Evolutionary conservation across 2,888 invertebrate species (phyloP), one percentile per base, ranked within the genome.

Genomic region (Microplitis manilae): DNA sequence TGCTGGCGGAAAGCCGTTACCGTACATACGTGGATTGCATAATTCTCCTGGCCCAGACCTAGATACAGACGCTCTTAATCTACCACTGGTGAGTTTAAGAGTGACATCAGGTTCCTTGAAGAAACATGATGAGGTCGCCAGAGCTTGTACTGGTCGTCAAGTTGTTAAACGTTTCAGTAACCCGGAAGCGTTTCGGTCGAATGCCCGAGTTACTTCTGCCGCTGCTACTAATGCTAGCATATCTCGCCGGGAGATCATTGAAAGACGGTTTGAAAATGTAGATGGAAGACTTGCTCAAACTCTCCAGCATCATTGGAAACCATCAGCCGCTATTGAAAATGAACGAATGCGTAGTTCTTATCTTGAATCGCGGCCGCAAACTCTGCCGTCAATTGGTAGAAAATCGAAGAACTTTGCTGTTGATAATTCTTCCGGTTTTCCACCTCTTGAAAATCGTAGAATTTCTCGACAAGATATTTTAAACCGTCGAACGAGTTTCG

Each of bases 381-480:
- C 88, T 0, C 59, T 89, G 68, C 89, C 89, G 1, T 85, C 86
- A 8, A 75, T 84, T 6, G 83, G 83, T 1, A 85, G 79, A 15
- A 83, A 80, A 68, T 79, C 82, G 5, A 83, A 80, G 40, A 72
- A 84, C 81, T 40, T 68, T 75, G 71, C 69, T 38, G 76, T 78
- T 68, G 71, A 68, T 60, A 69, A 15, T 60, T 17, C 69, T 5
- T 20, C 76, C 15, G 73, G 77, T 30, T 79, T 71, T 38, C 77
- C 69, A 13, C 77, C 68, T 13, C 8, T 50, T 79, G 79, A 79
- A 78, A 78, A 38, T 8, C 81, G 76, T 79, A 84, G 75, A 82
- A 80, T 89, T 67, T 89, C 89, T 0, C 80, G 89, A 1, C 87
- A 88, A 75, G 87, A 89, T 20, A 89, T 89, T 67, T 75, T 89